phyloP scores from a whole-genome alignment of 35 echinoderm and acorn worm genomes.

The Strongylocentrotus purpuratus region DNA sequence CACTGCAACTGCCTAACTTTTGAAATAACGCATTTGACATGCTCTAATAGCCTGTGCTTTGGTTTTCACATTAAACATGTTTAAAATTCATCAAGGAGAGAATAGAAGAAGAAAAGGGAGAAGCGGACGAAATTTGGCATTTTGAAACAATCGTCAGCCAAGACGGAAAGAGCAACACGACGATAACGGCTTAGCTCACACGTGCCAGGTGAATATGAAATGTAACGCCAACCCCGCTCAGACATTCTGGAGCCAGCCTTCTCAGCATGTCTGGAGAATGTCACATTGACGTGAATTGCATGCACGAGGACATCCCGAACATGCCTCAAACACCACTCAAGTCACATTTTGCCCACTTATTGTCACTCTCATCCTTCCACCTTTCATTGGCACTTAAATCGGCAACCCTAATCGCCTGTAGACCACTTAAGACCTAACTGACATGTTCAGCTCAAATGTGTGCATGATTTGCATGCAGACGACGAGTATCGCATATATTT shows the following conservation, averaged over 20 bases:
- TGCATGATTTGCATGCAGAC: background rate
- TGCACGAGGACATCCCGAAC: background rate
- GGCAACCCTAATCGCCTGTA: slow-evolving; percentile 8
- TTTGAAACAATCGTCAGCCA: background rate
- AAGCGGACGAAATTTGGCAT: background rate
- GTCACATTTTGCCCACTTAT: background rate
- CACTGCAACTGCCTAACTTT: background rate
- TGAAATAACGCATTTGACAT: too few species aligned
- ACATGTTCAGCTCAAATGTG: slow-evolving; percentile 2
- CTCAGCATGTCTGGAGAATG: background rate
- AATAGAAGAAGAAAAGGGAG: background rate
- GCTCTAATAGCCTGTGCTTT: too few species aligned
- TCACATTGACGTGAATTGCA: slow-evolving; percentile 2
- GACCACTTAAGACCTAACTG: slow-evolving; percentile 1
- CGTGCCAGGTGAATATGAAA: slow-evolving; percentile 1
- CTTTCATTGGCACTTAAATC: slow-evolving; percentile 2
- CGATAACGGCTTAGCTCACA: background rate
- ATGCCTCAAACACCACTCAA: slow-evolving; percentile 1
- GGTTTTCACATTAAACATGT: too few species aligned
- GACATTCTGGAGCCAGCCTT: background rate
- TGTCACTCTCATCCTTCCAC: slow-evolving; percentile 1
- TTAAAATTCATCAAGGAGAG: too few species aligned
- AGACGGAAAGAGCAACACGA: background rate
- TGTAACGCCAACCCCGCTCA: background rate
- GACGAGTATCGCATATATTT: background rate